Percentiles rank a stretch among this genome's conserved stretches.
These are phyloP conservation scores for Synanthedon myopaeformis DNA, from an alignment of 2,888 invertebrate species.

Conservation along the genomic window DNA sequence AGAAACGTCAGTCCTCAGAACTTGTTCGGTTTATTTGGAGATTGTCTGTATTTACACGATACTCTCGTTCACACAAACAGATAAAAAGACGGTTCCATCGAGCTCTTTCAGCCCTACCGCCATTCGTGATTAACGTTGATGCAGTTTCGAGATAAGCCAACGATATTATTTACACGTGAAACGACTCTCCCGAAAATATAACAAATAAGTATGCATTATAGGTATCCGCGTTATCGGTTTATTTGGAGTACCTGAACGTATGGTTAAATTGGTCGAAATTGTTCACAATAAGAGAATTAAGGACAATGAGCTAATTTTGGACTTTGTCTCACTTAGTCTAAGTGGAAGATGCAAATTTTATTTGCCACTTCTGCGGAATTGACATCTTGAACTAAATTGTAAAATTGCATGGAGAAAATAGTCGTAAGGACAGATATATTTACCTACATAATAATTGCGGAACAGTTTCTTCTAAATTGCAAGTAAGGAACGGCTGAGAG, in stretches of 20 bases:
- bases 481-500: slow-evolving; percentile 34
- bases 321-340: neutral
- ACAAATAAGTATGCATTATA: slow-evolving; percentile 7
- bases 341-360: neutral
- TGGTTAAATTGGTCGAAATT: neutral
- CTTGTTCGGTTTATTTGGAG: neutral
- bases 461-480: slow-evolving; percentile 12
- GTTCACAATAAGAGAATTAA: neutral
- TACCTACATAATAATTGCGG: slow-evolving; percentile 11
- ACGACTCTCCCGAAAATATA: slow-evolving; percentile 23
- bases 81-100: slow-evolving; percentile 32
- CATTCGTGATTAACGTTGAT: slow-evolving; percentile 54
- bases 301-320: neutral
- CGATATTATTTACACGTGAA: slow-evolving; percentile 43
- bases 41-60: slow-evolving; percentile 20
- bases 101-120: slow-evolving; percentile 37
- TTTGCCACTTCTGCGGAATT: neutral
- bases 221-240: neutral
- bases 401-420: neutral
- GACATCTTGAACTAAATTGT: neutral
- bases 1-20: neutral
- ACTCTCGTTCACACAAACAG: slow-evolving; percentile 32
- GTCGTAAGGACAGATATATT: neutral
- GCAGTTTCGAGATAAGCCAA: slow-evolving; percentile 43
- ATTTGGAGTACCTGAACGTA: neutral